A percentile compares a stretch with the other conserved stretches of the same genome.
Conservation (phyloP, 2,797 vertebrate species). For the Acestrorhynchus altus region DNA sequence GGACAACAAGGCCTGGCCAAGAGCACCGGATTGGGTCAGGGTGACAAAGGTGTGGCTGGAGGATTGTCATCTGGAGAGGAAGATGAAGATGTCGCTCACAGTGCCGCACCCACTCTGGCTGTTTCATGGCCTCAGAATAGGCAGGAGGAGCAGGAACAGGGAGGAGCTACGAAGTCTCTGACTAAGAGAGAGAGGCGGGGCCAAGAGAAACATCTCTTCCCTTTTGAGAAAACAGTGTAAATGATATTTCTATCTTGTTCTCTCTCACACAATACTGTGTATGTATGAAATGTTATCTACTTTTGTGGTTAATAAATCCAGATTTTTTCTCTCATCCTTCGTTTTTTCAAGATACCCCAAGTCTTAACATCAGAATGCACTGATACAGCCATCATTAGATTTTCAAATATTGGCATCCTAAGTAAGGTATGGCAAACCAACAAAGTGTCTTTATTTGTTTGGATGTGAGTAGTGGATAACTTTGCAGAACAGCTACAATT, state of each 20-base stretch:
- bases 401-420: not conserved
- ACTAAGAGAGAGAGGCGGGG: constrained; percentile 80
- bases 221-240: constrained; percentile 89
- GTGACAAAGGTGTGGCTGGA: constrained; percentile 27
- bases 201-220: constrained; percentile 88
- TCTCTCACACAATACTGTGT: not conserved
- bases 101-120: constrained; percentile 71
- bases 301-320: no score
- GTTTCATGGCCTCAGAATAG: constrained; percentile 93
- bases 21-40: constrained; percentile 48
- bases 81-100: constrained; percentile 63
- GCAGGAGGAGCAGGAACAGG: constrained; percentile 74
- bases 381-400: no score
- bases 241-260: no score
- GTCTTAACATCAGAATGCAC: no score
- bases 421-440: not conserved
- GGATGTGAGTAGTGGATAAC: not conserved
- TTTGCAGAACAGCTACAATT: not conserved
- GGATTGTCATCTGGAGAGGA: constrained; percentile 84
- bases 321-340: no score
- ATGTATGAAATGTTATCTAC: not conserved
- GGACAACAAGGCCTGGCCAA: constrained; percentile 73
- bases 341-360: no score
- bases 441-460: not conserved
- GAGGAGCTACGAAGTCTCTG: constrained; percentile 62